A percentile compares a stretch with the other conserved stretches of the same genome.
These are phyloP conservation scores for Uropetala carovei DNA, from an alignment of 2,888 invertebrate species.

Conservation along the genomic window DNA sequence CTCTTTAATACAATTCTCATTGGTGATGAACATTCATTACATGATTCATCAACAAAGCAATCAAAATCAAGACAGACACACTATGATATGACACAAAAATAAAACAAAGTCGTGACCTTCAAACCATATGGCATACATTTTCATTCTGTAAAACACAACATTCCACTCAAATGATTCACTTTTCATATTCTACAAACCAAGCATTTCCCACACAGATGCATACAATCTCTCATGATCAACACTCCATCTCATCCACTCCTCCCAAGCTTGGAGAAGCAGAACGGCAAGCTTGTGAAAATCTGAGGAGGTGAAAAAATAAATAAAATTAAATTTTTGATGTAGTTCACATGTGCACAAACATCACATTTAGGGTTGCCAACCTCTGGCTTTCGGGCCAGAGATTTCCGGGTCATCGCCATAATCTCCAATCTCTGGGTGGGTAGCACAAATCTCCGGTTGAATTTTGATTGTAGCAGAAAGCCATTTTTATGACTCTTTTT, in stretches of 20 bases:
- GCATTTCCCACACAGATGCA: slow-evolving; percentile 26
- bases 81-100: neutral
- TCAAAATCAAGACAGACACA: neutral
- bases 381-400: no score
- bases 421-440: no score
- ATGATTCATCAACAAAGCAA: slow-evolving; percentile 1
- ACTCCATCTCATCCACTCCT: slow-evolving; percentile 57
- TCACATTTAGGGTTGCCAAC: neutral
- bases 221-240: neutral
- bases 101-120: neutral
- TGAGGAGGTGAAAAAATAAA: neutral
- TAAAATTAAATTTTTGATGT: neutral
- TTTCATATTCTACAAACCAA: neutral
- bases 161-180: slow-evolving; percentile 17
- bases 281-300: slow-evolving; percentile 53
- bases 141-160: slow-evolving; percentile 9
- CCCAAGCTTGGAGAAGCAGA: neutral
- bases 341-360: neutral
- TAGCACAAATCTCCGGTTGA: no score
- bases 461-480: no score
- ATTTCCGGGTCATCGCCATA: no score
- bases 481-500: no score
- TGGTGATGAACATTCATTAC: neutral
- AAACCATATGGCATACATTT: neutral
- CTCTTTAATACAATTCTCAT: neutral